A percentile compares a stretch with the other conserved stretches of the same genome.
These are phyloP conservation scores for Dasyprocta punctata DNA, from an alignment of 2,113 vertebrate genomes.

Conservation along the genomic window DNA sequence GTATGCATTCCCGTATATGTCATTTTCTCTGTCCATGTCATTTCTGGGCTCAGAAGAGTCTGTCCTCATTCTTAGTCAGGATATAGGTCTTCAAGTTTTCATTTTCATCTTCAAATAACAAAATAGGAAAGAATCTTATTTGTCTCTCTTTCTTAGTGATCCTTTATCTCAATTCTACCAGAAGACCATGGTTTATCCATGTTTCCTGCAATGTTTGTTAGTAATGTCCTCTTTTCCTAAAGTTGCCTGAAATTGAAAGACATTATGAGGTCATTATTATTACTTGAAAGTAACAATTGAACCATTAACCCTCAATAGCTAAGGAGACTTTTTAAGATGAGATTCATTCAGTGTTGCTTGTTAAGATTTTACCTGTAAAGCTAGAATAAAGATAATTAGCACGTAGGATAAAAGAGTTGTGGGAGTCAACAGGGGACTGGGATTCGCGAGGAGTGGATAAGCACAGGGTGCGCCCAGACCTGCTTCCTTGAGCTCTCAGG, in stretches of 20 bases:
- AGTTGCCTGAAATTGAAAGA: not conserved
- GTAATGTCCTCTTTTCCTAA: not conserved
- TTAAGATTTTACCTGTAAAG: not conserved
- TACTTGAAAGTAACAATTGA: not conserved
- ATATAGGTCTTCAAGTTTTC: not conserved
- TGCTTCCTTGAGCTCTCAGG: not conserved
- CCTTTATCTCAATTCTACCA: not conserved
- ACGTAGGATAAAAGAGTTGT: not conserved
- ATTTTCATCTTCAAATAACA: not conserved
- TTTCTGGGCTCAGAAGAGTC: not conserved
- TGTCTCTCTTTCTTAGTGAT: not conserved
- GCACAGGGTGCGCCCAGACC: fast-evolving
- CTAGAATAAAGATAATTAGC: not conserved
- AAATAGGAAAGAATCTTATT: not conserved
- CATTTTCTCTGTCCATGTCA: not conserved
- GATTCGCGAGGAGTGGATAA: not conserved
- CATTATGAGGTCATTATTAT: not conserved
- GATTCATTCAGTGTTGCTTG: not conserved
- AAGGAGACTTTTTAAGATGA: not conserved
- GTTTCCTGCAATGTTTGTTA: not conserved
- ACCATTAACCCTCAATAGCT: not conserved
- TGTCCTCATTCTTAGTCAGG: not conserved
- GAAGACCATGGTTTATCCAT: not conserved
- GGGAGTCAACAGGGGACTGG: not conserved
- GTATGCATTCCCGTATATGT: not conserved